Conservation (phyloP, 92 coral and sea anemone genomes). For the Porites rus region DNA sequence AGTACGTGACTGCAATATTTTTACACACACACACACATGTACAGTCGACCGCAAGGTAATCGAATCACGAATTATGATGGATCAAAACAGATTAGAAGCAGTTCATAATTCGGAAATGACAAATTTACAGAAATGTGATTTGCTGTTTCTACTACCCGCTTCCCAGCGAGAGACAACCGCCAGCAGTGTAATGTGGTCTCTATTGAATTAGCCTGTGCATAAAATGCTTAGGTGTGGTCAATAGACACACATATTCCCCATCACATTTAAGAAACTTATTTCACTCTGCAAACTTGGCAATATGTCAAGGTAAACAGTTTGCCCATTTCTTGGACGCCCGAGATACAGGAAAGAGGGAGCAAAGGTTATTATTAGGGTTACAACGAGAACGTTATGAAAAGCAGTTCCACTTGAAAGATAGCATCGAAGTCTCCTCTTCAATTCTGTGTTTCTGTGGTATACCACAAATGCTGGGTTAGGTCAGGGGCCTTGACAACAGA, state of each 20-base stretch:
- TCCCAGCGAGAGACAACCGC: constrained; percentile 6
- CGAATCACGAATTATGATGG: not conserved
- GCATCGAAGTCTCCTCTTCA: not conserved
- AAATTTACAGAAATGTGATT: constrained; percentile 38
- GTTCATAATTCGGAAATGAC: constrained; percentile 33
- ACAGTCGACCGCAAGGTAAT: constrained; percentile 19
- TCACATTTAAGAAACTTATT: not conserved
- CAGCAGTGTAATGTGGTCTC: not conserved
- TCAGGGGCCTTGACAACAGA: not conserved
- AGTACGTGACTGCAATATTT: constrained; percentile 23
- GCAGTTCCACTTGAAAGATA: not conserved
- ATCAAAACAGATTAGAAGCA: constrained; percentile 21
- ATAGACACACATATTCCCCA: not conserved
- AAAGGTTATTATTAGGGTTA: not conserved
- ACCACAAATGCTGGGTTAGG: constrained; percentile 3
- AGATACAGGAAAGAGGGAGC: not conserved
- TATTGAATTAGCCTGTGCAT: not conserved
- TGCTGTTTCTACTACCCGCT: not conserved
- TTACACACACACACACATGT: not conserved
- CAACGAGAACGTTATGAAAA: not conserved
- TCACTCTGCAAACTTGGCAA: not conserved
- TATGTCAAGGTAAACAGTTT: not conserved
- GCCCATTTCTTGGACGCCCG: not conserved
- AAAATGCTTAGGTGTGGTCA: not conserved
- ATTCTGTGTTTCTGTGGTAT: constrained; percentile 9